These are phyloP conservation scores for Entomyzon cyanotis DNA, from an alignment of 2,113 vertebrate species.

Conservation along the genomic window DNA sequence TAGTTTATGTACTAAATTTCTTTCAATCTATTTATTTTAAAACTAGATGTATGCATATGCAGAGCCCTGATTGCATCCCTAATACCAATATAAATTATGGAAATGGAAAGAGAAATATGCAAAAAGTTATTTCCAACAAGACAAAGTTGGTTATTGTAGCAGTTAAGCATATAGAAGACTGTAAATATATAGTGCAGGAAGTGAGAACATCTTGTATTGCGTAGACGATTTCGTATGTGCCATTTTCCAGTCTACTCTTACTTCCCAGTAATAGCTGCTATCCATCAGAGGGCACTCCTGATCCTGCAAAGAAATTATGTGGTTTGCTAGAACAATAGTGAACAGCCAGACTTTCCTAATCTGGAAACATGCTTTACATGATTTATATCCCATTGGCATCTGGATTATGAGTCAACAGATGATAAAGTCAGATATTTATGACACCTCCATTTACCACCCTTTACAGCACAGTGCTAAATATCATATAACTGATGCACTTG, in stretches of 20 bases:
- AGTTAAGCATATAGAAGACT: neutral
- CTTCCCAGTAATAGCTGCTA: neutral
- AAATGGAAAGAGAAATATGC: neutral
- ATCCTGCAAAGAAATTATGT: constrained; percentile 32
- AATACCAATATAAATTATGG: neutral
- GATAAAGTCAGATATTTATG: constrained; percentile 74
- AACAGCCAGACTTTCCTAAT: constrained; percentile 45
- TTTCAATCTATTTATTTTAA: neutral
- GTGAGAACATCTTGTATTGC: neutral
- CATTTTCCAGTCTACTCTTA: neutral
- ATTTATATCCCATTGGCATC: constrained; percentile 69
- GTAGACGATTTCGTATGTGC: neutral
- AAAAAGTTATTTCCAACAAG: neutral
- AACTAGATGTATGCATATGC: neutral
- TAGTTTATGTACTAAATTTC: neutral
- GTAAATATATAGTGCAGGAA: neutral
- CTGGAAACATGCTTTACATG: constrained; percentile 52
- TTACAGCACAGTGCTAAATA: constrained; percentile 63
- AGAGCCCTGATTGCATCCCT: neutral
- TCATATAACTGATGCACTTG: constrained; percentile 53
- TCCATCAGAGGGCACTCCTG: constrained; percentile 71
- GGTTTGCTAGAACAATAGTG: neutral
- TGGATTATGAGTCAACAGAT: constrained; percentile 73
- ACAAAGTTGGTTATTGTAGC: neutral
- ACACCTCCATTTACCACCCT: constrained; percentile 61